These are phyloP conservation scores for Tetragnatha montana DNA, from an alignment of 2,888 invertebrate genomes.

Conservation along the genomic window DNA sequence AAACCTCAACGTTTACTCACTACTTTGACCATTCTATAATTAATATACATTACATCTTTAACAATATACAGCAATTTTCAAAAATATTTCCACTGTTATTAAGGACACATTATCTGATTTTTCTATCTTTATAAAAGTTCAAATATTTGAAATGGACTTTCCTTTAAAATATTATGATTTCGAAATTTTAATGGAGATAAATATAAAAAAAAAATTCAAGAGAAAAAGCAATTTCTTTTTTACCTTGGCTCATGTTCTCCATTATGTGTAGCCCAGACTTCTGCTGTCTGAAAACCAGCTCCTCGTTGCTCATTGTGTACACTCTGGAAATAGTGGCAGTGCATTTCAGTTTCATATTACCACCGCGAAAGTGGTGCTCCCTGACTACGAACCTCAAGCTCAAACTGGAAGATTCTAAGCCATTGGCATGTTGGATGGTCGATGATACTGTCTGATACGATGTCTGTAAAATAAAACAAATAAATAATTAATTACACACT, in stretches of 20 bases:
- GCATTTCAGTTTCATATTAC: conserved; percentile 71
- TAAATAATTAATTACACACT: not conserved
- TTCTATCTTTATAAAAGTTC: no score
- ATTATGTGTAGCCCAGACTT: conserved; percentile 61
- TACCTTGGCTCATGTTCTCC: conserved; percentile 71
- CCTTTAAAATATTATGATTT: no score
- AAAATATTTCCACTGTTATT: no score
- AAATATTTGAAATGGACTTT: no score
- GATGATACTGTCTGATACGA: conserved; percentile 62
- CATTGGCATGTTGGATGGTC: conserved; percentile 69
- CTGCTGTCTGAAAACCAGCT: conserved; percentile 65
- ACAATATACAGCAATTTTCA: no score
- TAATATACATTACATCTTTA: no score
- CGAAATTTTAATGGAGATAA: no score
- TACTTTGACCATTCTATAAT: no score
- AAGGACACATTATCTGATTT: no score
- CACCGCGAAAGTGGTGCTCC: conserved; percentile 70
- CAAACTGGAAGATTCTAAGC: conserved; percentile 72
- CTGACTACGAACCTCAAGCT: conserved; percentile 68
- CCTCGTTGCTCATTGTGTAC: conserved; percentile 71
- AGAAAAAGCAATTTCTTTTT: not conserved
- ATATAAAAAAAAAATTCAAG: no score
- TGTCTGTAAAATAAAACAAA: not conserved
- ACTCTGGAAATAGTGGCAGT: conserved; percentile 69
- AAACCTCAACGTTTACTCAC: no score